Evolutionary conservation across 2,113 vertebrate species (phyloP), one percentile per base, ranked within the genome.

Genomic region (Leucopsar rothschildi): DNA sequence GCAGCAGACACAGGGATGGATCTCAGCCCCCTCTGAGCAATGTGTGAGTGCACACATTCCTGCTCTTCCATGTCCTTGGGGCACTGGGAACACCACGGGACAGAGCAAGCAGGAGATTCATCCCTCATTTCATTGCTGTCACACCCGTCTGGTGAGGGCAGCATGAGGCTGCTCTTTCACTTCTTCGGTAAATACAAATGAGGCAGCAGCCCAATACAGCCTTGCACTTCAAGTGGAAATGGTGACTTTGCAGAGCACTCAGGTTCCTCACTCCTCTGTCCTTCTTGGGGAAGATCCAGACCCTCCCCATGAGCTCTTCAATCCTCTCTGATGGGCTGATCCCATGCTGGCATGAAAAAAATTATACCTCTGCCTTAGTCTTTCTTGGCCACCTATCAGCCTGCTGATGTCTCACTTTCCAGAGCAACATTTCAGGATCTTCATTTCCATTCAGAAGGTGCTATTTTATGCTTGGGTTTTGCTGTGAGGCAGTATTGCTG

Each of bases 1-100:
- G 49, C 35, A 68, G 65, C 55, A 70, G 57, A 1, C 11, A 15
- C 0, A 5, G 22, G 12, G 49, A 17, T 44, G 44, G 24, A 45
- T 33, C 33, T 73, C 16, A 24, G 39, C 57, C 28, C 16, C 12
- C 40, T n/a, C 59, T 42, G 31, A 52, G 22, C 50, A 25, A 4
- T 0, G 37, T 22, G 27, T 1, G 9, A 60, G 35, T 8, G 15
- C 42, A 22, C 0, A 0, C 3, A 2, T 42, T 56, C 33, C 24
- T 19, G 13, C n/a, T 64, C 6, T 69, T 6, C 52, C 0, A 0
- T 40, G 72, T 23, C 31, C 55, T 27, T n/a, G 45, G 53, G 66
- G 17, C 27, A 15, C n/a, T 35, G 55, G 56, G 39, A 56, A 17
- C 12, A 7, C 21, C 63, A 19, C 5, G 22, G 49, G 13, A 85